Evolutionary conservation across 2,888 invertebrate species (phyloP).

Genomic region (Thymelicus sylvestris): DNA sequence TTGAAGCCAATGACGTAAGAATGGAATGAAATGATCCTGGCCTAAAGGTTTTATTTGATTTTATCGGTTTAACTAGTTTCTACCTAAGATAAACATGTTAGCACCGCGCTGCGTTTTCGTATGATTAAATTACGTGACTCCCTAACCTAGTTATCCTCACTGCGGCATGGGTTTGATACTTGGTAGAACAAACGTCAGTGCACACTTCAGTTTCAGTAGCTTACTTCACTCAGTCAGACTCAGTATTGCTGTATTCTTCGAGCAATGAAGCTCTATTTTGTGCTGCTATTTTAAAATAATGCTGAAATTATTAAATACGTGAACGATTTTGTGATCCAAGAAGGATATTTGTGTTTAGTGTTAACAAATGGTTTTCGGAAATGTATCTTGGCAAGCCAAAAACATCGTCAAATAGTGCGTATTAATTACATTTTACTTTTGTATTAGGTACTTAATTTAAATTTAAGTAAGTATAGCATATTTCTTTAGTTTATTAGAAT

Average conservation of each 20-base stretch:
- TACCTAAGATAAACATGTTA: no score
- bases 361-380: constrained; percentile 28
- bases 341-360: constrained; percentile 6
- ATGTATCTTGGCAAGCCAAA: constrained; percentile 69
- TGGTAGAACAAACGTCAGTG: neutral
- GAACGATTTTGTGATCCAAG: neutral
- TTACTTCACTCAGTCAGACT: neutral
- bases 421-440: constrained; percentile 15
- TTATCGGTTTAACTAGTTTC: no score
- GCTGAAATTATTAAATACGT: constrained; percentile 7
- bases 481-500: no score
- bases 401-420: constrained; percentile 69
- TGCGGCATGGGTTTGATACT: neutral
- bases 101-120: neutral
- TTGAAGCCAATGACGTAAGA: no score
- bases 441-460: neutral
- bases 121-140: neutral
- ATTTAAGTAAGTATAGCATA: neutral
- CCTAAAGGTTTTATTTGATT: no score
- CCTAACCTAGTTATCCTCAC: neutral
- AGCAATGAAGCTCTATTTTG: neutral
- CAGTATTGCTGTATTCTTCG: neutral
- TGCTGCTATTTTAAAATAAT: neutral
- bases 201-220: neutral
- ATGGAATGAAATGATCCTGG: no score